phyloP scores from a whole-genome alignment of 2,888 invertebrate genomes.

The Oegoconia quadripuncta region DNA sequence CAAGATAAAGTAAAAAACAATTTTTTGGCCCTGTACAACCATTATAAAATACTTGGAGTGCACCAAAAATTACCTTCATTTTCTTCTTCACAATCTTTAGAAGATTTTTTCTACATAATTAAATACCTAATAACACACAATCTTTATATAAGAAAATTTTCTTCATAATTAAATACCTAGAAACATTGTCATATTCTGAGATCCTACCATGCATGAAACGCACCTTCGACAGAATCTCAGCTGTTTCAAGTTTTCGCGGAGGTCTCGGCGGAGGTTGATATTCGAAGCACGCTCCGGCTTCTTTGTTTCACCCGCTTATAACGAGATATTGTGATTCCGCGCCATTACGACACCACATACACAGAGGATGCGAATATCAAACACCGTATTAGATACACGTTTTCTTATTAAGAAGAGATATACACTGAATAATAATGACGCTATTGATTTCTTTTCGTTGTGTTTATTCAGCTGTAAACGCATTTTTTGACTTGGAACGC shows the following conservation, averaged over 20 bases:
- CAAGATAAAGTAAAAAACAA: too few relatives aligned
- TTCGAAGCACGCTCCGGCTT: constrained; percentile 64
- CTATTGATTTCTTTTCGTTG: constrained; percentile 37
- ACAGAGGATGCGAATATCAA: constrained; percentile 71
- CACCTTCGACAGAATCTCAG: constrained; percentile 23
- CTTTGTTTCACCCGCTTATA: constrained; percentile 73
- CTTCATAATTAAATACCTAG: too few relatives aligned
- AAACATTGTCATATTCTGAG: neutral
- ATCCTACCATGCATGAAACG: constrained; percentile 10
- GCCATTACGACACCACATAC: constrained; percentile 69
- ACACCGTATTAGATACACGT: constrained; percentile 71
- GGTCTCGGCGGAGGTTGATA: constrained; percentile 27
- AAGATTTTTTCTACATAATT: too few relatives aligned
- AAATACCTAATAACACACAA: too few relatives aligned
- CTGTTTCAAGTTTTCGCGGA: constrained; percentile 17
- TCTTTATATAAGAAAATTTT: too few relatives aligned
- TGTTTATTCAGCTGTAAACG: neutral
- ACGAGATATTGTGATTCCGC: constrained; percentile 76
- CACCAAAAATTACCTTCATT: too few relatives aligned
- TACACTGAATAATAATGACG: constrained; percentile 60
- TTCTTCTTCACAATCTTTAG: too few relatives aligned
- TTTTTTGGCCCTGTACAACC: too few relatives aligned
- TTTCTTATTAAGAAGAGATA: constrained; percentile 70
- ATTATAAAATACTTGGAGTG: too few relatives aligned
- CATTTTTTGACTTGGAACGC: too few relatives aligned